A percentile compares a stretch with the other conserved stretches of the same genome.
Evolutionary conservation across 37 sponge, comb jelly and placozoan genomes (phyloP).

Genomic region (Beroe ovata): DNA sequence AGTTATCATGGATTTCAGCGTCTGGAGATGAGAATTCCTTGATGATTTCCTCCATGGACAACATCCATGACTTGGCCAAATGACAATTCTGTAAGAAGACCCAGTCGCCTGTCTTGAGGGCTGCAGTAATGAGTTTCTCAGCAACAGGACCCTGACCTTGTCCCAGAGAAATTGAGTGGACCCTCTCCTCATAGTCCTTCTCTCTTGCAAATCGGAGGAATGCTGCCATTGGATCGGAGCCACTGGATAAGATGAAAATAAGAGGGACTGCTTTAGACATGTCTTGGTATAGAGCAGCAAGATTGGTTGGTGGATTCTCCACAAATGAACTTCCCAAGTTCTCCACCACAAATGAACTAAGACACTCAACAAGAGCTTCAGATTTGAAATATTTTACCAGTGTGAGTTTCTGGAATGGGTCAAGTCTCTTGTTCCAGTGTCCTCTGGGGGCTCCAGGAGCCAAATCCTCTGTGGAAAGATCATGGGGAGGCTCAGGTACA

Average conservation of each 20-base stretch:
- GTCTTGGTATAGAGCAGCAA: slow-evolving; percentile 83
- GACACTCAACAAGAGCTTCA: slow-evolving; percentile 79
- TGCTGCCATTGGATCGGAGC: slow-evolving; percentile 96
- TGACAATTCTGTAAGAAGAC: slow-evolving; percentile 99
- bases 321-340: slow-evolving; percentile 92
- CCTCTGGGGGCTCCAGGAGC: slow-evolving; percentile 68
- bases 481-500: slow-evolving; percentile 37
- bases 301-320: slow-evolving; percentile 88
- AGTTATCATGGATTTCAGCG: slow-evolving; percentile 83
- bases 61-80: slow-evolving; percentile 99
- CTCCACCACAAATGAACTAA: slow-evolving; percentile 78
- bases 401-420: slow-evolving; percentile 85
- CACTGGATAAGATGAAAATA: slow-evolving; percentile 94
- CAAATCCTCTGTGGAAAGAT: slow-evolving; percentile 44
- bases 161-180: slow-evolving; percentile 96
- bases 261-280: slow-evolving; percentile 87
- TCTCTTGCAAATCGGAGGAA: slow-evolving; percentile 96
- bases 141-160: slow-evolving; percentile 98
- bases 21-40: slow-evolving; percentile 82
- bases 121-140: slow-evolving; percentile 85
- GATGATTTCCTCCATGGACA: slow-evolving; percentile 87
- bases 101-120: slow-evolving; percentile 90
- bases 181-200: slow-evolving; percentile 85
- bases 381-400: slow-evolving; percentile 87
- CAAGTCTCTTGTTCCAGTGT: slow-evolving; percentile 89